Evolutionary conservation across 2,113 vertebrate genomes (phyloP).

Genomic region (Bambusicola thoracicus): DNA sequence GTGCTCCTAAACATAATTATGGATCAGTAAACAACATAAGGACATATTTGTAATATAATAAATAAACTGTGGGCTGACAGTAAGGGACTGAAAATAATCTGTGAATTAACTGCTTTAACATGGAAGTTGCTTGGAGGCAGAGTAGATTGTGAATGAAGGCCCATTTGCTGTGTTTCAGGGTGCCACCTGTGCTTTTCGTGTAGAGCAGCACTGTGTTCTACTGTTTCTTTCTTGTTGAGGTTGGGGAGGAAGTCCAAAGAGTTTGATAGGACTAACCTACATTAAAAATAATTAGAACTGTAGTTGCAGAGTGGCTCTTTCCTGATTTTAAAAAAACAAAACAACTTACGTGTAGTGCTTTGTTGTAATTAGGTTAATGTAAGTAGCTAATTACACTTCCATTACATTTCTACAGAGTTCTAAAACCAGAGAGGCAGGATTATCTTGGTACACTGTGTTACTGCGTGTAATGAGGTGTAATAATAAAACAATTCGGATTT

Average conservation of each 20-base stretch:
- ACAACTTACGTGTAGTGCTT: not conserved
- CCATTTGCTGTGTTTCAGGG: not conserved
- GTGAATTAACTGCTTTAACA: not conserved
- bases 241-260: not conserved
- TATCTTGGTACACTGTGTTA: not conserved
- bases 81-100: not conserved
- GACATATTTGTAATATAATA: not conserved
- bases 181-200: fast-evolving
- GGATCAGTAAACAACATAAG: not conserved
- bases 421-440: not conserved
- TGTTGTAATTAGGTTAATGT: not conserved
- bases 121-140: not conserved
- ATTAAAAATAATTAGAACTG: not conserved
- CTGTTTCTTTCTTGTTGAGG: not conserved
- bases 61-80: not conserved
- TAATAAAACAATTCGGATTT: not conserved
- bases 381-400: not conserved
- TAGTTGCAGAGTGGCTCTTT: not conserved
- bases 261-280: not conserved
- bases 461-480: not conserved
- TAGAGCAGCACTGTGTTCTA: not conserved
- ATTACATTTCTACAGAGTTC: not conserved
- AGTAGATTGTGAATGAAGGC: not conserved
- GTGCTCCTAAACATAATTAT: not conserved
- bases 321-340: not conserved